Evolutionary conservation across 2,797 vertebrate species (phyloP).

Genomic region (Momotus momota): DNA sequence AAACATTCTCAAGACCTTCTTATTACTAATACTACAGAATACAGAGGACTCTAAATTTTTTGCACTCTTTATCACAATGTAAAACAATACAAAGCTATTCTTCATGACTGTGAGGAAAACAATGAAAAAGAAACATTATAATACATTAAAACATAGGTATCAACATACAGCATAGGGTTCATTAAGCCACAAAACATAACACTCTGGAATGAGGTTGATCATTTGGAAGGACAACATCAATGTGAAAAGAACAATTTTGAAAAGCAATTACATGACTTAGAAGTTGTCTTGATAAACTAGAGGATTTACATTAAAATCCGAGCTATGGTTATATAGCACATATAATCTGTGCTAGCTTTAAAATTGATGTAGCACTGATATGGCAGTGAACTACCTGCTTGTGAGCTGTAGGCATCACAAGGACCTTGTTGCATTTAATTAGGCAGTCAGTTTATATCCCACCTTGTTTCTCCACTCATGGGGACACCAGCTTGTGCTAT

Average conservation of each 20-base stretch:
- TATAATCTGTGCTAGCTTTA: neutral
- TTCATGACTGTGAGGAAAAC: neutral
- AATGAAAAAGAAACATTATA: neutral
- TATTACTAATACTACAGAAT: neutral
- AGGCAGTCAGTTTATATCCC: neutral
- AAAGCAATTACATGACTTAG: neutral
- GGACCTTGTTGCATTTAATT: neutral
- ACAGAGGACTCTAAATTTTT: neutral
- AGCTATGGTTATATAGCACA: neutral
- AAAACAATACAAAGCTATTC: neutral
- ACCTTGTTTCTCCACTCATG: neutral
- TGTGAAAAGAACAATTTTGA: neutral
- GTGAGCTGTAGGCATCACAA: neutral
- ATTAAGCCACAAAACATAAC: neutral
- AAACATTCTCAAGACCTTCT: neutral
- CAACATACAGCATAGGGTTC: neutral
- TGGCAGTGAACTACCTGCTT: neutral
- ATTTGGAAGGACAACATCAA: neutral
- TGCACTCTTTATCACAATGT: neutral
- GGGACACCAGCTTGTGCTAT: neutral
- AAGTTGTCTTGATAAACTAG: neutral
- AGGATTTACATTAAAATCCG: neutral
- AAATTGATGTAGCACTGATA: neutral
- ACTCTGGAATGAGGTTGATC: neutral
- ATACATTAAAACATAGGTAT: neutral